A percentile compares a stretch with the other conserved stretches of the same genome.
phyloP scores from a whole-genome alignment of 2,888 invertebrate genomes.

The Limnephilus marmoratus region DNA sequence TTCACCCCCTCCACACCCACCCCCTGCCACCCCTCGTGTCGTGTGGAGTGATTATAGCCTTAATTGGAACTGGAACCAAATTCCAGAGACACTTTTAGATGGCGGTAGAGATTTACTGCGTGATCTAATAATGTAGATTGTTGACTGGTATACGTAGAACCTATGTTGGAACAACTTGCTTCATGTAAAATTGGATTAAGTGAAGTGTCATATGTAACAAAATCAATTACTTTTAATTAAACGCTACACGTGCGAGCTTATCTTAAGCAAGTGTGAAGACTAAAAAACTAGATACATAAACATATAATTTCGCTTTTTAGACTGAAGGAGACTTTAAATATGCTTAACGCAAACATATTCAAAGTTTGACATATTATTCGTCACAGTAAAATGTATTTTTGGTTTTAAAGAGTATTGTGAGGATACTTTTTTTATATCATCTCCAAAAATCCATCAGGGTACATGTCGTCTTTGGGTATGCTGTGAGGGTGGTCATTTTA shows the following conservation, averaged over 20 bases:
- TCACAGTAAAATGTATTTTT: too few species aligned
- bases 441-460: too few species aligned
- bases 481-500: too few species aligned
- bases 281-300: too few species aligned
- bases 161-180: background rate
- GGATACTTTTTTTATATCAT: too few species aligned
- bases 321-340: too few species aligned
- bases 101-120: conserved; percentile 5
- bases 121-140: background rate
- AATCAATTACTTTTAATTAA: background rate
- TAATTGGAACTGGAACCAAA: conserved; percentile 8
- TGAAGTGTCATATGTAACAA: background rate
- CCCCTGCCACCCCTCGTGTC: background rate
- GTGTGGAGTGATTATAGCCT: conserved; percentile 9
- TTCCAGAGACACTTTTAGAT: conserved; percentile 8
- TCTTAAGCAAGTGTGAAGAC: too few species aligned
- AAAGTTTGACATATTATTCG: too few species aligned
- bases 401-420: too few species aligned
- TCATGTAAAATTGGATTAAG: background rate
- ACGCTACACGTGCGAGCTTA: background rate
- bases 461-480: too few species aligned
- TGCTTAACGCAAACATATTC: too few species aligned
- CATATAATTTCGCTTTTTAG: too few species aligned
- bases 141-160: background rate
- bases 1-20: background rate